phyloP scores from a whole-genome alignment of 1,140 invertebrate species.

The Zelostemma sp. region DNA sequence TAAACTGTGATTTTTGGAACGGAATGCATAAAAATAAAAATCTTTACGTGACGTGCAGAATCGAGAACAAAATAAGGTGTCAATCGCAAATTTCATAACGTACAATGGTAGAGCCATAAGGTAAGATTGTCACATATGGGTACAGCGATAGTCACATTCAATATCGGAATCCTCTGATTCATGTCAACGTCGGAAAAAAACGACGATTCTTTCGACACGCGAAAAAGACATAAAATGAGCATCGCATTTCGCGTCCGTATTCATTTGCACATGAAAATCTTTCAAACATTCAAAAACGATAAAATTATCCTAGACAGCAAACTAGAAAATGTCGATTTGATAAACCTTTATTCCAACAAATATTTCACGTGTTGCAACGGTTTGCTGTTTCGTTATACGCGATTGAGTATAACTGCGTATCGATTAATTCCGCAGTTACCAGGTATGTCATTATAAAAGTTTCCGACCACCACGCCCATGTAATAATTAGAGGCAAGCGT shows the following conservation, averaged over 20 bases:
- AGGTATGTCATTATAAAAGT: slow-evolving; percentile 61
- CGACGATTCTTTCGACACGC: too few species aligned
- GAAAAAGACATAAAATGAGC: too few species aligned
- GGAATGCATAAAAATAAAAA: too few species aligned
- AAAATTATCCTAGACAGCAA: too few species aligned
- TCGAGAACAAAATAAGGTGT: neutral
- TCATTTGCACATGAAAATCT: too few species aligned
- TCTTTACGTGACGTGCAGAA: neutral
- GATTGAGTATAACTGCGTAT: slow-evolving; percentile 30
- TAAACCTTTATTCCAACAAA: too few species aligned
- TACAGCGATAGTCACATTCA: neutral
- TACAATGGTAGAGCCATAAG: neutral
- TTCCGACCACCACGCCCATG: slow-evolving; percentile 54
- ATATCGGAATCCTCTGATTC: slow-evolving; percentile 1
- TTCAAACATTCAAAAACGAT: too few species aligned
- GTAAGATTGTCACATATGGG: neutral
- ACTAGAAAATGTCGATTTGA: too few species aligned
- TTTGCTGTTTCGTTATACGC: slow-evolving; percentile 45
- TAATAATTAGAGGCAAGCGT: slow-evolving; percentile 49
- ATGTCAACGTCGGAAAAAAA: slow-evolving; percentile 1
- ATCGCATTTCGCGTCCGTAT: too few species aligned
- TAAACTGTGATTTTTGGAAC: too few species aligned
- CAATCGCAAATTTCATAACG: neutral
- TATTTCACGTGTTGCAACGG: too few species aligned
- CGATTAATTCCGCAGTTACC: slow-evolving; percentile 46